Evolutionary conservation across 2,113 vertebrate genomes (phyloP), one percentile per base, ranked within the genome.

Genomic region (Lepidothrix coronata): DNA sequence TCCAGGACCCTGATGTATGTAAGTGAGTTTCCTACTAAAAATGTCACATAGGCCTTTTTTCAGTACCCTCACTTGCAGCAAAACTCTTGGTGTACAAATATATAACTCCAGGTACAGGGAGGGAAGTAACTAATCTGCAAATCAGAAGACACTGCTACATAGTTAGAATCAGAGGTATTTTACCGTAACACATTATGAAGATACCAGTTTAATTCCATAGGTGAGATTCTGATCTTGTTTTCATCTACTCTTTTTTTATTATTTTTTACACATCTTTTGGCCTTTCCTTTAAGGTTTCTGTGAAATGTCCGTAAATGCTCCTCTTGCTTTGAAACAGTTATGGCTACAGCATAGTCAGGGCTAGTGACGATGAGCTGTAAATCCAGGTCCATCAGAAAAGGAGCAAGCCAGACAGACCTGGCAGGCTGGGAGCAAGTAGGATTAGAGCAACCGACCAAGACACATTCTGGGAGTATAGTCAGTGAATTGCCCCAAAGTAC

Each of bases 21-120:
- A 77, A 89, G 88, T 62, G 20, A 80, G 21, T 70, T 93, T 85
- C n/a, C 55, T 86, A 54, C 49, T 80, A 68, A 82, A 92, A 95
- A 68, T 78, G 52, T 89, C 65, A 63, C 27, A 25, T 14, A 39
- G 58, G 70, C 78, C 2, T 44, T 91, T 95, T 93, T 86, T 89
- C 44, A 73, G 39, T 77, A n/a, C 4, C 21, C 13, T 75, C 24
- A 15, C 35, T 91, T 86, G 24, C 48, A 89, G 49, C 27, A 89
- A 55, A 79, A 77, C 8, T 67, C 23, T 75, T 15, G 6, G 8
- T 65, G 11, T 81, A 41, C n/a, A 81, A 72, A 77, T 55, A 59
- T 35, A 23, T 31, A 72, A 52, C 33, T 81, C 8, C 44, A 88
- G 61, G 66, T 84, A 57, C 23, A 71, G 61, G 39, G 74, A 67